Evolutionary conservation across 2,888 invertebrate species (phyloP).

Genomic region (Mamestra brassicae): DNA sequence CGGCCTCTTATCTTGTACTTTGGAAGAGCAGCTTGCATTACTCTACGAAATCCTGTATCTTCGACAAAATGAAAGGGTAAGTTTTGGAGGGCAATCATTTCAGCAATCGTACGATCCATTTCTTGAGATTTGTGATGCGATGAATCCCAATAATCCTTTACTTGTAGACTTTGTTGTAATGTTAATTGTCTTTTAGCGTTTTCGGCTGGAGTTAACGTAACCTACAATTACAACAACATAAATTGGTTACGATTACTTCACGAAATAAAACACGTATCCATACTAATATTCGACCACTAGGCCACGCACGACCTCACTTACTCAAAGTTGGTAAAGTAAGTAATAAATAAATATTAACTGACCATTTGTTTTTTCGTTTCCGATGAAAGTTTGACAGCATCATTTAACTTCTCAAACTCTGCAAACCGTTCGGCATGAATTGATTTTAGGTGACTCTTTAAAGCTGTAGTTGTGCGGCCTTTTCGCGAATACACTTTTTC

Average conservation of each 20-base stretch:
- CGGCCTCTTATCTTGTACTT: slow-evolving; percentile 55
- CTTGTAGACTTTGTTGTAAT: slow-evolving; percentile 46
- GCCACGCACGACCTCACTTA: slow-evolving; percentile 38
- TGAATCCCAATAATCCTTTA: slow-evolving; percentile 53
- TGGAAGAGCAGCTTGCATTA: slow-evolving; percentile 50
- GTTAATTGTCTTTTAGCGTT: no score
- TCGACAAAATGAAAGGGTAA: slow-evolving; percentile 60
- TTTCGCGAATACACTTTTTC: slow-evolving; percentile 62
- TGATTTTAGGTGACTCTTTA: slow-evolving; percentile 63
- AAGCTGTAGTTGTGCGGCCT: slow-evolving; percentile 61
- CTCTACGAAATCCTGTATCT: slow-evolving; percentile 55
- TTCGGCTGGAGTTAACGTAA: no score
- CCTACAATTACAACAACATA: slow-evolving; percentile 46
- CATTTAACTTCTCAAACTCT: slow-evolving; percentile 44
- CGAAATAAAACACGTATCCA: slow-evolving; percentile 34
- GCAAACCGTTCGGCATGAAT: slow-evolving; percentile 58
- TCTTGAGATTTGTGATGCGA: slow-evolving; percentile 50
- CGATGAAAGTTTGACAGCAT: slow-evolving; percentile 28
- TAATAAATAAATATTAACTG: slow-evolving; percentile 50
- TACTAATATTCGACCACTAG: slow-evolving; percentile 22
- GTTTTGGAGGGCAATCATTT: slow-evolving; percentile 61
- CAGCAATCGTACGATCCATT: slow-evolving; percentile 48
- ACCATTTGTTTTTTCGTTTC: slow-evolving; percentile 57
- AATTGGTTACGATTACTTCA: slow-evolving; percentile 34
- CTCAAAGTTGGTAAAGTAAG: slow-evolving; percentile 29